Conservation (phyloP, 2,888 invertebrate genomes). For the Automeris io region DNA sequence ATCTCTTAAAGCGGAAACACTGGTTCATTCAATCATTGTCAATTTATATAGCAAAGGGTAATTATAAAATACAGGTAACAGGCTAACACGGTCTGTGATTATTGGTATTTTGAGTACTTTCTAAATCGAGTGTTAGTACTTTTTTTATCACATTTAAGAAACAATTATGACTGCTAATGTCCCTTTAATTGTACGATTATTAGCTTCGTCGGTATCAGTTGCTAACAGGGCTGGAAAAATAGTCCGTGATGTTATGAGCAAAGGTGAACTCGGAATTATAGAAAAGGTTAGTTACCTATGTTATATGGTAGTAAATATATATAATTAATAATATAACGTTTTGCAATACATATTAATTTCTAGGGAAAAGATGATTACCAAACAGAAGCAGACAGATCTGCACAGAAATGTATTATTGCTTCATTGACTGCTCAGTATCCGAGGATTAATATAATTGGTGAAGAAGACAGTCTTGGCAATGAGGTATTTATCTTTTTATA, state of each 20-base stretch:
- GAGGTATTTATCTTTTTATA: slow-evolving; percentile 54
- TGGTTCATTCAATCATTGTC: too few relatives aligned
- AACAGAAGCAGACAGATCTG: slow-evolving; percentile 98
- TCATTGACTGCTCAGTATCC: slow-evolving; percentile 92
- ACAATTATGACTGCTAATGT: slow-evolving; percentile 77
- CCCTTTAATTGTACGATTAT: slow-evolving; percentile 82
- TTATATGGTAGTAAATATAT: too few relatives aligned
- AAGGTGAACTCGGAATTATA: slow-evolving; percentile 93
- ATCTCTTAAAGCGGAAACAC: too few relatives aligned
- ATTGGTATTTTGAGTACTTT: too few relatives aligned
- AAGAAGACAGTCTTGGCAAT: slow-evolving; percentile 85
- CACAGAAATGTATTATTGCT: slow-evolving; percentile 94
- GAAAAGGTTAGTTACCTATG: slow-evolving; percentile 84
- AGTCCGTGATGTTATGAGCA: slow-evolving; percentile 92
- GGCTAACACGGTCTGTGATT: too few relatives aligned
- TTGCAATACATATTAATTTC: slow-evolving; percentile 10
- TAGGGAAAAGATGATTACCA: slow-evolving; percentile 95
- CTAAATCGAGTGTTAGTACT: too few relatives aligned
- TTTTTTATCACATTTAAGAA: slow-evolving; percentile 1
- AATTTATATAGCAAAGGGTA: too few relatives aligned
- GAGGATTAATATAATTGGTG: slow-evolving; percentile 89
- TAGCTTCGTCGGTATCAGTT: slow-evolving; percentile 87
- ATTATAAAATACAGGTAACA: too few relatives aligned
- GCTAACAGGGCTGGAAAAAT: slow-evolving; percentile 92
- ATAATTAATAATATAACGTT: too few relatives aligned